Evolutionary conservation across 2,113 vertebrate species (phyloP).

Genomic region (Orientallactaga bullata): DNA sequence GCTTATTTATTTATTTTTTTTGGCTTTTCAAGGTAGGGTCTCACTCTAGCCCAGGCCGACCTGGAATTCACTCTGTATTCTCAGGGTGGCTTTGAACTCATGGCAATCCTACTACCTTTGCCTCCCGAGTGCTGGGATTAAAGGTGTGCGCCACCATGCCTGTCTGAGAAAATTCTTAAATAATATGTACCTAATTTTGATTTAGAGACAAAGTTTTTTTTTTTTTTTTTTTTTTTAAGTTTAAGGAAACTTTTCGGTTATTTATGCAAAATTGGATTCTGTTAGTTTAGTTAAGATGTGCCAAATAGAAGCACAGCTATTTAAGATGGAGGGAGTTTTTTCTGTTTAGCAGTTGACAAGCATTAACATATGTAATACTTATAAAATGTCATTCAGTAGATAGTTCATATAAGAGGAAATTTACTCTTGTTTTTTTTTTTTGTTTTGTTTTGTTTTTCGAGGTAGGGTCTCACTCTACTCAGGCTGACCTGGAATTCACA

Average conservation of each 20-base stretch:
- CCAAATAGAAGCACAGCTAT: neutral
- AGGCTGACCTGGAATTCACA: no score
- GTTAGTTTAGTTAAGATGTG: constrained; percentile 9
- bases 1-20: no score
- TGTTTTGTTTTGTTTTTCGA: neutral
- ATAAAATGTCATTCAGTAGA: neutral
- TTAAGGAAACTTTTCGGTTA: constrained; percentile 38
- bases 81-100: no score
- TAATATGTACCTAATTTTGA: constrained; percentile 35
- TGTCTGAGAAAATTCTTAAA: no score
- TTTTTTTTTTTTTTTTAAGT: constrained; percentile 42
- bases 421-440: neutral
- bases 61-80: no score
- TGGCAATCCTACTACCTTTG: no score
- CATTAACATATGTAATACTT: constrained; percentile 25
- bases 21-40: no score
- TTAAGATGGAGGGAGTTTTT: constrained; percentile 14
- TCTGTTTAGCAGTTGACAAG: constrained; percentile 47
- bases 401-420: neutral
- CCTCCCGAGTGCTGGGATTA: no score
- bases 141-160: no score
- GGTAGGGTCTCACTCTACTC: no score
- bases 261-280: constrained; percentile 40
- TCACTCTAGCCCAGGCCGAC: no score
- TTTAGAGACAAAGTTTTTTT: constrained; percentile 18